Evolutionary conservation across 2,113 vertebrate genomes (phyloP).

Genomic region (Embiotoca jacksoni): DNA sequence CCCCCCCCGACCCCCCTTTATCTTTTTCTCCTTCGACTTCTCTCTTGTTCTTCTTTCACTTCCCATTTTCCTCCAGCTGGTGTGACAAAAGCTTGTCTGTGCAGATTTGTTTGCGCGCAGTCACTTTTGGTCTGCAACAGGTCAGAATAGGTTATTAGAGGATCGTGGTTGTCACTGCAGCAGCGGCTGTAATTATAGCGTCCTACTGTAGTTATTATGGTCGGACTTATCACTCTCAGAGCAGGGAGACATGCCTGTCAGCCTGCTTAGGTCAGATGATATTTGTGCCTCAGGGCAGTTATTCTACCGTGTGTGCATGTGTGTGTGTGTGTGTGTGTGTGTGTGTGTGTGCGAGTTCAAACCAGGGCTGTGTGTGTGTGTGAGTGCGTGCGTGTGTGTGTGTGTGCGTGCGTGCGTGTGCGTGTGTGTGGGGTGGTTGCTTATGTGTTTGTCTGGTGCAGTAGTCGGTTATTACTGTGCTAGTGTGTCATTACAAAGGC

Average conservation of each 20-base stretch:
- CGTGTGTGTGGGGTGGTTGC: conserved; percentile 20
- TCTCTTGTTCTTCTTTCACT: conserved; percentile 69
- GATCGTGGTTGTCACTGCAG: conserved; percentile 65
- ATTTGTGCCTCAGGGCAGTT: conserved; percentile 76
- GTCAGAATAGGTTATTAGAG: conserved; percentile 77
- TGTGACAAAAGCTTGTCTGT: conserved; percentile 52
- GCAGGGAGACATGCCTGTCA: conserved; percentile 73
- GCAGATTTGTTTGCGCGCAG: conserved; percentile 60
- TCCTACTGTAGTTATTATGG: conserved; percentile 78
- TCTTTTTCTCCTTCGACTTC: conserved; percentile 29
- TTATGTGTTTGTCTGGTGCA: conserved; percentile 47
- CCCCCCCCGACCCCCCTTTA: neutral
- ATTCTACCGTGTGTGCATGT: conserved; percentile 54
- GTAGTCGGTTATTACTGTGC: conserved; percentile 78
- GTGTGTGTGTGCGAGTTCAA: conserved; percentile 44
- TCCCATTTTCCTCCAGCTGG: conserved; percentile 45
- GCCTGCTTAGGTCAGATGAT: conserved; percentile 80
- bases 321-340: conserved; percentile 39
- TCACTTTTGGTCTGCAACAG: conserved; percentile 45
- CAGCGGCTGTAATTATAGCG: conserved; percentile 73
- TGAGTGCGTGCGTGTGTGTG: conserved; percentile 43
- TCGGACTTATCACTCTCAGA: conserved; percentile 73
- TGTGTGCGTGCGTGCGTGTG: conserved; percentile 44
- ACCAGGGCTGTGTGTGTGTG: conserved; percentile 50
- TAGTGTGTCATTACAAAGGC: conserved; percentile 78